Base-by-base conservation (phyloP, 2,888 invertebrate species). In the Drosophila merina region DNA sequence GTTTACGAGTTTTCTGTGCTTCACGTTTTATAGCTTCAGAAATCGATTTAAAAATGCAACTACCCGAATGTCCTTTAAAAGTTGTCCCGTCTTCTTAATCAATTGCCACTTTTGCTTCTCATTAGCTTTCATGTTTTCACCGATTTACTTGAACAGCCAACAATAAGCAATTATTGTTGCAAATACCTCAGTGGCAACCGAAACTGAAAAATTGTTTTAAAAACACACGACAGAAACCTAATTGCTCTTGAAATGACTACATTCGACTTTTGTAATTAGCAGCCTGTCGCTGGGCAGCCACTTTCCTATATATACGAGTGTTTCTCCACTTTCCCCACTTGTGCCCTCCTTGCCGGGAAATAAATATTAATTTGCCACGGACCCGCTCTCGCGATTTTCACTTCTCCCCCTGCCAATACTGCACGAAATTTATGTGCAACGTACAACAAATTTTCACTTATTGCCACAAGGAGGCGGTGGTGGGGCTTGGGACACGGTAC, bases 361-460 rank as follows among this genome's bases (percentile, higher is more conserved):
- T 84, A 88, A 88, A 84, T 84, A 84, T 84, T 84, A 88, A 84
- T 84, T 88, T 86, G 74, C 86, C 72, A 67, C 58, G 59, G 70
- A 36, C 67, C 57, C 51, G 20, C 64, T 49, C 50, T 45, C 31
- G 14, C 14, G 42, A 9, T 42, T 42, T 7, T 42, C 20, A 8
- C 44, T 47, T 31, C 42, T 44, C 33, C 31, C 30, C 40, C 68
- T 52, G 72, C 67, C 57, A 67, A 68, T 67, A 69, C 73, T 63
- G 64, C 62, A 66, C 66, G 59, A 88, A 86, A 84, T 84, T 84
- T 88, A 84, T 84, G 86, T 86, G 86, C 80, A 86, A 74, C 86
- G 83, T 81, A 76, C 88, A 88, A 86, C 88, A 88, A 84, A 84
- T 88, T 86, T 86, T 82, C 83, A 87, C 86, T 87, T 82, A 87